phyloP scores from a whole-genome alignment of 2,113 vertebrate species.

The Tupaia tana region DNA sequence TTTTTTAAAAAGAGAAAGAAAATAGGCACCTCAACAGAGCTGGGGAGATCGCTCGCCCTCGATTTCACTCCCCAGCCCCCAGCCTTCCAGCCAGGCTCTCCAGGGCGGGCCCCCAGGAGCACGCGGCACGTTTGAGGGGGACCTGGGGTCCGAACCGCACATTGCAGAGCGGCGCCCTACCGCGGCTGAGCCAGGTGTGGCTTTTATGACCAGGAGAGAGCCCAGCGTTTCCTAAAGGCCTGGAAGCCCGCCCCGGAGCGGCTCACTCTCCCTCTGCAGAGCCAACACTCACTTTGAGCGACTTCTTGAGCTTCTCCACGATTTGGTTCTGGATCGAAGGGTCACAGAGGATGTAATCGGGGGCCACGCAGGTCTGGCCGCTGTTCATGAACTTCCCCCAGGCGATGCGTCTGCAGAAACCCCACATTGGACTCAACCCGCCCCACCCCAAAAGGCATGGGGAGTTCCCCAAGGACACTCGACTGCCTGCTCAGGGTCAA shows the following conservation, averaged over 20 bases:
- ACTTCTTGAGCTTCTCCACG: constrained; percentile 90
- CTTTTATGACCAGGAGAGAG: neutral
- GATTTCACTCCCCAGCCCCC: too few species aligned
- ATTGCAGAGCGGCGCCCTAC: too few species aligned
- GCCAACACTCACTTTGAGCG: constrained; percentile 87
- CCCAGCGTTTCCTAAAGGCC: neutral
- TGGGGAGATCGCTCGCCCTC: too few species aligned
- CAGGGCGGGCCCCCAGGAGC: too few species aligned
- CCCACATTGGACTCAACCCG: neutral
- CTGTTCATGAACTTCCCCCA: constrained; percentile 97
- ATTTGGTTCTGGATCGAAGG: constrained; percentile 91
- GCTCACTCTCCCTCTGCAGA: fast-evolving
- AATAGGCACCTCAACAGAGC: too few species aligned
- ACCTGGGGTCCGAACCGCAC: too few species aligned
- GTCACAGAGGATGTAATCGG: constrained; percentile 95
- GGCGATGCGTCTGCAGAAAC: constrained; percentile 89
- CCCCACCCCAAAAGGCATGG: fast-evolving
- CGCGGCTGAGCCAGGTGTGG: too few species aligned
- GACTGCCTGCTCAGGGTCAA: neutral
- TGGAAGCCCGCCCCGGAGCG: neutral
- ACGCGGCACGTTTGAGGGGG: too few species aligned
- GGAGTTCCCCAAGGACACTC: neutral
- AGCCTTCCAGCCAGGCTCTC: too few species aligned
- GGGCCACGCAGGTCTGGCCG: constrained; percentile 96
- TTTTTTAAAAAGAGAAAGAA: too few species aligned